phyloP scores from a whole-genome alignment of 2,797 vertebrate species.

The Alcedo quadribrachys region DNA sequence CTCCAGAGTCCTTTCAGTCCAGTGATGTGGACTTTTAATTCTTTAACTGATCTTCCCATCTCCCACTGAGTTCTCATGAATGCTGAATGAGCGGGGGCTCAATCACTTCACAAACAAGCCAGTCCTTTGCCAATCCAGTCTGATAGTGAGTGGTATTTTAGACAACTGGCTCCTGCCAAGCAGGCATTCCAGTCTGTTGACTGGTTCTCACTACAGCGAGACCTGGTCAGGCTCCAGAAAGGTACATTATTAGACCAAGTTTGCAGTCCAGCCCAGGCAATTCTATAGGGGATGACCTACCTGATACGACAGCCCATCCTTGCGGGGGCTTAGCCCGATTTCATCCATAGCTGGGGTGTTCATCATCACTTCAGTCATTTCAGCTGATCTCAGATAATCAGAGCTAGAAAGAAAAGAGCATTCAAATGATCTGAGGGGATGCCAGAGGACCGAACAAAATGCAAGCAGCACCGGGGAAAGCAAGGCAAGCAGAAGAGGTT shows the following conservation, averaged over 20 bases:
- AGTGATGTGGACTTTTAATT: not conserved
- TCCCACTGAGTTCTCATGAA: accelerated
- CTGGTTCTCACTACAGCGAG: not conserved
- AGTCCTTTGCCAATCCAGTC: not conserved
- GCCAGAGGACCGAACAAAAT: not conserved
- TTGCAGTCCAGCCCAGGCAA: not conserved
- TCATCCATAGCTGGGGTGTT: constrained; percentile 92
- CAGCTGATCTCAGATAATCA: constrained; percentile 88
- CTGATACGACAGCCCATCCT: constrained; percentile 95
- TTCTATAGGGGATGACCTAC: constrained; percentile 70
- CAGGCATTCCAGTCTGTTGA: constrained; percentile 29
- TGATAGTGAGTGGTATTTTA: not conserved
- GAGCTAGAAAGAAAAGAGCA: constrained; percentile 80
- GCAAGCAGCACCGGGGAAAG: not conserved
- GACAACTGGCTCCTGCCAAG: constrained; percentile 4
- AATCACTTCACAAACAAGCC: not conserved
- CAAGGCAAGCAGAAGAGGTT: not conserved
- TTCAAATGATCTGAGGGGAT: not conserved
- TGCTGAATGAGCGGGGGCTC: not conserved
- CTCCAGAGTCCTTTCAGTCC: not conserved
- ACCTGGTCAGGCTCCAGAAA: not conserved
- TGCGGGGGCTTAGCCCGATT: constrained; percentile 92
- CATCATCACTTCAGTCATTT: constrained; percentile 99
- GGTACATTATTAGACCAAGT: not conserved
- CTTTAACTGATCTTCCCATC: accelerated